Evolutionary conservation across 2,113 vertebrate genomes (phyloP), one percentile per base, ranked within the genome.

Genomic region (Hippopotamus amphibius): DNA sequence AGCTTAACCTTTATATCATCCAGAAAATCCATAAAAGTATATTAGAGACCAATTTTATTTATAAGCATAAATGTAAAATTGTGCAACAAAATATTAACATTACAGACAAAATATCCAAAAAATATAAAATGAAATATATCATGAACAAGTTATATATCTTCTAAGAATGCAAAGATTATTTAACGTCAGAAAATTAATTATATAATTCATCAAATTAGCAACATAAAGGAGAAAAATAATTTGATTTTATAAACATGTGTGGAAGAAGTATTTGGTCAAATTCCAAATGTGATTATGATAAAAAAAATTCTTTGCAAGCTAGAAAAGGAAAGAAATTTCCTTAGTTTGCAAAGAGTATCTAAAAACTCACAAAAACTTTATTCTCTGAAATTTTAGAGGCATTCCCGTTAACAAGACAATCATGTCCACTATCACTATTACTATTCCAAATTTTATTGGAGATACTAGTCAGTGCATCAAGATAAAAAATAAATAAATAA

Each of bases 241-340:
- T 66, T 93, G 4, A 74, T 57, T 84, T 94, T 84, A 90, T 76
- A 90, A 66, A 76, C 76, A 90, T 16, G 48, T 79, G 50, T 26
- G 57, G 57, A 77, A 57, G 61, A 61, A 77, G 15, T 50, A 59
- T 41, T 66, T 66, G 21, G 22, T 59, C 81, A 83, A 57, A 77
- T 79, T 79, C 6, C 79, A 79, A 16, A 13, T 69, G 33, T 85
- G 22, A 85, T 7, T n/a, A 48, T 77, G n/a, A 65, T 43, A 19
- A 57, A 30, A 37, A 72, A 4, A 84, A 30, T 22, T 50, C 6
- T 55, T 43, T 59, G 50, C 15, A 33, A 63, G 0, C 46, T 26
- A 69, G 16, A 41, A 48, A 61, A 26, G n/a, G 22, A 77, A 84
- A 69, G 13, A 77, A 79, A 69, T 63, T 61, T 71, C 12, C 28